Percentiles rank a stretch among this genome's conserved stretches.
Evolutionary conservation across 2,888 invertebrate species (phyloP).

Genomic region (Pandemis cinnamomeana): DNA sequence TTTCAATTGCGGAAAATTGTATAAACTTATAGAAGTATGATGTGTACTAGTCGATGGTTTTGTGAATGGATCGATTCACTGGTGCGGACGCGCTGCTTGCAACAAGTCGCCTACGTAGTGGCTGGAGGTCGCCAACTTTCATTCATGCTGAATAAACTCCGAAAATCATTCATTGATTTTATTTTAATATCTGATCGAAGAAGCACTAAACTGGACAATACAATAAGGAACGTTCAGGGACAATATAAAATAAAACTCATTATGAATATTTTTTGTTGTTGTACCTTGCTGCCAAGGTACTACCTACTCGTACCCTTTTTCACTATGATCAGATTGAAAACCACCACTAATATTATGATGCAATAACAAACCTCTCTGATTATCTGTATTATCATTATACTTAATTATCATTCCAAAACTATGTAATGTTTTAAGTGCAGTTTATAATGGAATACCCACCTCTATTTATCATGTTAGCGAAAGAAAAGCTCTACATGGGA

Average conservation of each 20-base stretch:
- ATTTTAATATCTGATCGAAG: neutral
- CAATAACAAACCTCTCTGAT: too few relatives aligned
- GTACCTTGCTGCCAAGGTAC: too few relatives aligned
- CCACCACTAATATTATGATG: too few relatives aligned
- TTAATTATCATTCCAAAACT: too few relatives aligned
- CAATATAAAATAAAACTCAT: neutral
- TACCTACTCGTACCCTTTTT: too few relatives aligned
- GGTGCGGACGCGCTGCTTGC: conserved; percentile 55
- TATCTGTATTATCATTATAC: too few relatives aligned
- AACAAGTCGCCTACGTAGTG: conserved; percentile 76
- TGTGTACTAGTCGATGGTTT: conserved; percentile 44
- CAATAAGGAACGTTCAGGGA: neutral
- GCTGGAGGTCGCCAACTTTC: conserved; percentile 82
- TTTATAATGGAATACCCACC: too few relatives aligned
- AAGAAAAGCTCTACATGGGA: neutral
- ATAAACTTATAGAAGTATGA: neutral
- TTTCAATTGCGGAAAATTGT: neutral
- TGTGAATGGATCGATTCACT: conserved; percentile 45
- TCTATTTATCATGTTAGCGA: too few relatives aligned
- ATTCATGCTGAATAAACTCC: conserved; percentile 64
- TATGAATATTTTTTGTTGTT: neutral
- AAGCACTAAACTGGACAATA: neutral
- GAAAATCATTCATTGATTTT: conserved; percentile 1
- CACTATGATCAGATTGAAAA: too few relatives aligned
- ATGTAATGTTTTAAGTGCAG: too few relatives aligned